Conservation (phyloP, 2,113 vertebrate species). For the Pituophis catenifer region DNA sequence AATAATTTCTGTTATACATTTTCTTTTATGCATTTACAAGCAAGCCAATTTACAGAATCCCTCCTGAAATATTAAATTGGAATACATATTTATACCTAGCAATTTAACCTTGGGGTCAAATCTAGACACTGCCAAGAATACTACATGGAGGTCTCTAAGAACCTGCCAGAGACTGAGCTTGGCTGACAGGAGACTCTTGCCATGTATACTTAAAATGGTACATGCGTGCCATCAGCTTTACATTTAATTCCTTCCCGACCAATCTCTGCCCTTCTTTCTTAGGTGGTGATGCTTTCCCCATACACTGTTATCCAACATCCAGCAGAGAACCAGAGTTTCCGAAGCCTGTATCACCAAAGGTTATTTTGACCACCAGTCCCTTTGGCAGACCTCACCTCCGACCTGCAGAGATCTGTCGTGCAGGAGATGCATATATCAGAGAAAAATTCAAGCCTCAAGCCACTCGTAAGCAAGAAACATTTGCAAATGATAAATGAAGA, state of each 20-base stretch:
- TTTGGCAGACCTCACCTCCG: conserved; percentile 69
- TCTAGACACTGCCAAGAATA: not conserved
- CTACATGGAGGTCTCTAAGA: not conserved
- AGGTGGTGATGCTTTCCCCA: conserved; percentile 78
- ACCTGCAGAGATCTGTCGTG: conserved; percentile 76
- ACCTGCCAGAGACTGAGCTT: not conserved
- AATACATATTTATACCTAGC: not conserved
- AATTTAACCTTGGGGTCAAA: not conserved
- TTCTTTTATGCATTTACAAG: not conserved
- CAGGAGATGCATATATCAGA: conserved; percentile 79
- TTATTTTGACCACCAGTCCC: conserved; percentile 29
- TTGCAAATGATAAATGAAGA: not conserved
- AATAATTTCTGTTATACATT: not conserved
- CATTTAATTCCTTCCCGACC: not conserved
- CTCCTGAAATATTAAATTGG: not conserved
- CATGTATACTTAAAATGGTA: not conserved
- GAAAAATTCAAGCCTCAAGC: conserved; percentile 81
- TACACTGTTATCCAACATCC: conserved; percentile 57
- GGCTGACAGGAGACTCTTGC: not conserved
- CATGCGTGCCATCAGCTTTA: not conserved
- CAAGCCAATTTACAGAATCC: not conserved
- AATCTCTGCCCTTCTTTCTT: not conserved
- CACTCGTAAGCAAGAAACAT: conserved; percentile 67
- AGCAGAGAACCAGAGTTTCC: conserved; percentile 40
- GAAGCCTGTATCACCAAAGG: conserved; percentile 20